Evolutionary conservation across 2,113 vertebrate genomes (phyloP), one percentile per base, ranked within the genome.

Genomic region (Grammomys surdaster): DNA sequence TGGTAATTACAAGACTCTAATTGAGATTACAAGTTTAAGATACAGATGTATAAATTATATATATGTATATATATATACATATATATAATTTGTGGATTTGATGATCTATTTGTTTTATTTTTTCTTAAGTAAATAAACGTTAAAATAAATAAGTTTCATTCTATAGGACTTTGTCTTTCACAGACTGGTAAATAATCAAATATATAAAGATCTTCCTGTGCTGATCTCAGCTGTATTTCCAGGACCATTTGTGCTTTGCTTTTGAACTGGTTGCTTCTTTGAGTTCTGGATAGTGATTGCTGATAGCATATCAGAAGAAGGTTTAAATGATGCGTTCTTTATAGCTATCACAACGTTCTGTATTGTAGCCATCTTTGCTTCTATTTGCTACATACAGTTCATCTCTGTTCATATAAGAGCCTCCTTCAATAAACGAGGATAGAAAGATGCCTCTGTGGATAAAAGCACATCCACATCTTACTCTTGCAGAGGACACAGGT

Each of bases 21-120:
- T 93, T 93, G 95, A 95, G 70, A 92, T 72, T 84, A 88, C 8
- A 92, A 92, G 92, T 97, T 93, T 89, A 94, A 78, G 90, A 90
- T 89, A 70, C 95, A 94, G 85, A 84, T 85, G 73, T 90, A 63
- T 36, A 86, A 63, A 17, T 95, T 95, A 72, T 88, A 24, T 95
- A 93, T 82, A n/a, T 46, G 88, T 65, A 65, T 24, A 63, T 26
- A 24, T 26, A 65, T 65, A 93, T 65, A 65, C 28, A 31, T 67
- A 65, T 11, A 80, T 20, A 11, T 86, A 81, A 81, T 77, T 81
- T 40, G 40, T 93, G 31, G 54, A 75, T 96, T 89, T 81, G 36
- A 17, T 67, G 33, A 33, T 46, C 24, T 46, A 31, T 46, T 31
- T 88, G 19, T 51, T 90, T 94, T 92, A 54, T 1, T 81, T 94